Evolutionary conservation across 2,888 invertebrate genomes (phyloP), one percentile per base, ranked within the genome.

Genomic region (Luffia ferchaultella): DNA sequence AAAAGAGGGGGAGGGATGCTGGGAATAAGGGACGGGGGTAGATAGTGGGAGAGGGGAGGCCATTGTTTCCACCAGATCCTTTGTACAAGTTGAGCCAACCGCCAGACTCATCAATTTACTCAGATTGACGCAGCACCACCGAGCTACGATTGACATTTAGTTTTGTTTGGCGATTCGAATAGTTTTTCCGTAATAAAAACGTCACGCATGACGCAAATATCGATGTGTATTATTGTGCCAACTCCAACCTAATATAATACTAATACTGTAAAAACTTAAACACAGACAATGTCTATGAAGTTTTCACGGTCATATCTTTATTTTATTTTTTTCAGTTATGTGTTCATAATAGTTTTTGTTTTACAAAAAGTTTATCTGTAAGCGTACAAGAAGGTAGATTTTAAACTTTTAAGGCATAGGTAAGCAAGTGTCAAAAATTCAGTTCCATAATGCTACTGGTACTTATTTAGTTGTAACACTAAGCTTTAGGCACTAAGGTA

Each of bases 81-180:
- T 78, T 78, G 71, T 77, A 65, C 63, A 60, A 56, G 55, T 52
- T 46, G 62, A 59, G 46, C 49, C 49, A 19, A 63, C 63, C 64
- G 67, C 47, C 70, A 75, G 76, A 79, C 76, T 79, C 82, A 82
- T 80, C 79, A 75, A 74, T 80, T 79, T 73, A 62, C 60, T 60
- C 62, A 62, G 72, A 74, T 73, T 74, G 73, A 71, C 69, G 68
- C 60, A 62, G 60, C 60, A 51, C 49, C 18, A 18, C 17, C 51
- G 53, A 64, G 30, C 30, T 30, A 63, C 66, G 68, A 72, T 75
- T 67, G 67, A 70, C 68, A 70, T 66, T 69, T 67, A 64, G 65
- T 66, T 66, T 18, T 16, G 20, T 48, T 42, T 16, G 41, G 44
- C 9, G 18, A 30, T 30, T 43, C 50, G 16, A 16, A 16, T 42